phyloP scores from a whole-genome alignment of 1,140 invertebrate genomes.

The Dreissena polymorpha region DNA sequence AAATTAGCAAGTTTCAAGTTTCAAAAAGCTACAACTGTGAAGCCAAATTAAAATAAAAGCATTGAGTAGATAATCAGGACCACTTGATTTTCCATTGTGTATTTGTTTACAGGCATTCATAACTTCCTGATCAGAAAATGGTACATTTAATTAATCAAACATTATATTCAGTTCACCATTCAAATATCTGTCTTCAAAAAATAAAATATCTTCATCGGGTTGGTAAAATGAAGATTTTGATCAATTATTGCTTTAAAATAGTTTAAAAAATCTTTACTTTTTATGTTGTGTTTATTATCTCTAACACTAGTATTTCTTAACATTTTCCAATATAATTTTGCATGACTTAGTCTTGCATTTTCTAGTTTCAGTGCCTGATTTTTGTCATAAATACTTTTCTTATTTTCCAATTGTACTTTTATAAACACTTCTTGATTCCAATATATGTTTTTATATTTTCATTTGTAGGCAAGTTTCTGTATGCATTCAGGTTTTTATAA shows the following conservation, averaged over 20 bases:
- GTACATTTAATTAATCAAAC: constrained; percentile 20
- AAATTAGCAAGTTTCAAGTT: too few species aligned
- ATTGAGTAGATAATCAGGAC: too few species aligned
- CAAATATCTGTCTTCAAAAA: not conserved
- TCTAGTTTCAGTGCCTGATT: not conserved
- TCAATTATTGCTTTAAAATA: constrained; percentile 5
- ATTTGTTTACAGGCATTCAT: constrained; percentile 6
- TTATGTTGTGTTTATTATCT: not conserved
- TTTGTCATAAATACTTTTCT: constrained; percentile 9
- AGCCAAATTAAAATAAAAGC: too few species aligned
- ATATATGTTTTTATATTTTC: constrained; percentile 8
- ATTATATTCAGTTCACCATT: not conserved
- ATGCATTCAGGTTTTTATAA: constrained; percentile 23
- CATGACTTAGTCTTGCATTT: constrained; percentile 37
- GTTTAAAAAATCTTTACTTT: not conserved
- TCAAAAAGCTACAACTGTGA: not conserved
- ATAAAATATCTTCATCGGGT: not conserved
- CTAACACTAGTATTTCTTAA: not conserved
- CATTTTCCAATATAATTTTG: constrained; percentile 32
- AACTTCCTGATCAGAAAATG: not conserved
- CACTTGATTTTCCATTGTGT: too few species aligned
- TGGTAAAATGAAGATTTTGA: not conserved
- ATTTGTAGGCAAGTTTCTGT: not conserved
- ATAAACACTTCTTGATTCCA: constrained; percentile 11
- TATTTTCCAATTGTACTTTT: constrained; percentile 11